Base-by-base conservation (phyloP, 2,797 vertebrate genomes). In the Sphenodon punctatus region DNA sequence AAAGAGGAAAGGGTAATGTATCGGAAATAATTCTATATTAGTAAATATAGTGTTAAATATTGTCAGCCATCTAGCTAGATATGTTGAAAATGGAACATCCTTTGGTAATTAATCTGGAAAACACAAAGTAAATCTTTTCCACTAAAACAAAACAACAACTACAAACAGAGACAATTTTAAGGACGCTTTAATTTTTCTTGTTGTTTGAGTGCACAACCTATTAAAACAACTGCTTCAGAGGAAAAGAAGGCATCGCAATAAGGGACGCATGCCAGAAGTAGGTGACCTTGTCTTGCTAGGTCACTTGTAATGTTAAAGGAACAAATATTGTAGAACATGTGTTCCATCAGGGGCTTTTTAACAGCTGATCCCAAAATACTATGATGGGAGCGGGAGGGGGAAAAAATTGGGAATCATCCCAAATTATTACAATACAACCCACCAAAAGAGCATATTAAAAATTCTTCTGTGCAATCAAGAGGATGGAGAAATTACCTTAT, bases 401-500 rank as follows among this genome's bases (percentile, higher is more conserved):
- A 63, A 38, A 77, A 51, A 80, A 91, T 53, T 74, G 79, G 84
- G 80, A 89, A 87, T 43, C 59, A 63, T 73, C 85, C 82, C 76
- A 82, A 82, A 78, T 39, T 91, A 64, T 74, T 82, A 63, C 85
- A 92, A 83, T 82, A 85, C 87, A 86, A 63, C 41, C 64, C 64
- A 82, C 78, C 46, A 80, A 86, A 91, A 88, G 45, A 55, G 78
- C 9, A 12, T 65, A 83, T 58, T n/a, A n/a, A 85, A 82, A 82
- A 83, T 43, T 83, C 86, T 87, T 86, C 82, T 55, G 49, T 84
- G 45, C 83, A 86, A 86, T 86, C 71, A 90, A 60, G 76, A 87
- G 32, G 74, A 90, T 67, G 58, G 58, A 60, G 87, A 91, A 88
- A 90, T 75, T 85, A 81, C 60, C 74, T 77, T 86, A 90, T 91